Percentiles rank a stretch among this genome's conserved stretches.
These are phyloP conservation scores for Acleris literana DNA, from an alignment of 2,888 invertebrate species.

Conservation along the genomic window DNA sequence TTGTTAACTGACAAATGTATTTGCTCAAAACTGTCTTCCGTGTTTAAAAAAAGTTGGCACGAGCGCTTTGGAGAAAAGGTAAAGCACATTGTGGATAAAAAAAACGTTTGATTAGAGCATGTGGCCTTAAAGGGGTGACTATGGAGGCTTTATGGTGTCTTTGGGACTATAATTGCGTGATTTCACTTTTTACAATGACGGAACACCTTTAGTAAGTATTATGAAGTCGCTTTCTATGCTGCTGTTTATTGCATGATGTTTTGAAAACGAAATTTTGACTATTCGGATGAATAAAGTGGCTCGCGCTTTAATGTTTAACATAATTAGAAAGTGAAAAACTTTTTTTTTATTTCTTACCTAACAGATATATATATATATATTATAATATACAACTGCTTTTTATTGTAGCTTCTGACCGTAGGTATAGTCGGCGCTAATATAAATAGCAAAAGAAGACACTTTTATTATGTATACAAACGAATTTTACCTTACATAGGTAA, in stretches of 20 bases:
- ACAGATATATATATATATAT: no score
- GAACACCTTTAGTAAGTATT: constrained; percentile 26
- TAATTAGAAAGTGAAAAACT: no score
- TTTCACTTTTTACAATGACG: constrained; percentile 27
- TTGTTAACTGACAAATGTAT: constrained; percentile 69
- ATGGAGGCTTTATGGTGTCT: constrained; percentile 20
- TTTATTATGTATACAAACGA: no score
- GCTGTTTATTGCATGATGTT: neutral
- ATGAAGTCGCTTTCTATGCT: neutral
- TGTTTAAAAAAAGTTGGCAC: constrained; percentile 69
- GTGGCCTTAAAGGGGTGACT: constrained; percentile 27
- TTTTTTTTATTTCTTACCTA: no score
- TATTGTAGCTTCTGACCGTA: no score
- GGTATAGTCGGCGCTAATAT: no score
- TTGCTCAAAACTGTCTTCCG: constrained; percentile 77
- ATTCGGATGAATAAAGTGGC: no score
- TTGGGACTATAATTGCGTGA: constrained; percentile 16
- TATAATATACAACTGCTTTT: no score
- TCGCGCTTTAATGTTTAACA: no score
- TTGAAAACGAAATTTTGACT: constrained; percentile 2
- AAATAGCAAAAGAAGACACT: no score
- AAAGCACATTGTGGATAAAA: constrained; percentile 41
- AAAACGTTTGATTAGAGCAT: constrained; percentile 17
- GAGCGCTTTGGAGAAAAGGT: constrained; percentile 60
- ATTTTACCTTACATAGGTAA: no score